phyloP scores from a whole-genome alignment of 2,888 invertebrate species.

The Tenthredo scrophulariae region DNA sequence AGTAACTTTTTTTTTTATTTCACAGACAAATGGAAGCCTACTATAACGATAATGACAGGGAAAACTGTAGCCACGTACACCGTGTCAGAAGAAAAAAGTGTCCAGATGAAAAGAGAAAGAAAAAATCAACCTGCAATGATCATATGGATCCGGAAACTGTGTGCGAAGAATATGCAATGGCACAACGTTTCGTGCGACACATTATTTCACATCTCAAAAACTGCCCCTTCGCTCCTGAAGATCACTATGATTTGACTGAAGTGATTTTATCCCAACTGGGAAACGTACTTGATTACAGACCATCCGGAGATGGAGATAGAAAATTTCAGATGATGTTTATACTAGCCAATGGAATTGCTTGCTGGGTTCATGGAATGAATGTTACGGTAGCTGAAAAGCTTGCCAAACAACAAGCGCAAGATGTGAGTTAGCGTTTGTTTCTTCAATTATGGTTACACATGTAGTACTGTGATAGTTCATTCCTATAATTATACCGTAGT shows the following conservation, averaged over 20 bases:
- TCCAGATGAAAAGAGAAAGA: not conserved
- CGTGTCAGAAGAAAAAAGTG: conserved; percentile 26
- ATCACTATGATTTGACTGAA: conserved; percentile 36
- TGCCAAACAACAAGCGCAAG: conserved; percentile 2
- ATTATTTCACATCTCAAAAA: conserved; percentile 35
- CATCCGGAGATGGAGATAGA: conserved; percentile 36
- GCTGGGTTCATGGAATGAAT: conserved; percentile 37
- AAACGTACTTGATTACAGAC: conserved; percentile 23
- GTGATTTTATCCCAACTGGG: conserved; percentile 24
- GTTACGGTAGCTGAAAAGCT: conserved; percentile 25
- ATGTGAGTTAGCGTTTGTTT: conserved; percentile 12
- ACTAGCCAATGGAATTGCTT: conserved; percentile 40
- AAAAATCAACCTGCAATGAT: conserved; percentile 13
- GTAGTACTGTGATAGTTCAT: not conserved
- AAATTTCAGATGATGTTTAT: conserved; percentile 46
- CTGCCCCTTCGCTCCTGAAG: conserved; percentile 26
- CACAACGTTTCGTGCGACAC: conserved; percentile 43
- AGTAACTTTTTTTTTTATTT: conserved; percentile 10
- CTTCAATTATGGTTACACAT: not conserved
- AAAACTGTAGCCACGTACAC: not conserved
- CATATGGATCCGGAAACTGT: conserved; percentile 26
- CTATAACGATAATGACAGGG: not conserved
- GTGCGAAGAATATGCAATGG: conserved; percentile 40
- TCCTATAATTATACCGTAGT: not conserved
- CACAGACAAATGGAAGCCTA: conserved; percentile 45